Evolutionary conservation across 2,888 invertebrate species (phyloP), one percentile per base, ranked within the genome.

Genomic region (Altica lythri): DNA sequence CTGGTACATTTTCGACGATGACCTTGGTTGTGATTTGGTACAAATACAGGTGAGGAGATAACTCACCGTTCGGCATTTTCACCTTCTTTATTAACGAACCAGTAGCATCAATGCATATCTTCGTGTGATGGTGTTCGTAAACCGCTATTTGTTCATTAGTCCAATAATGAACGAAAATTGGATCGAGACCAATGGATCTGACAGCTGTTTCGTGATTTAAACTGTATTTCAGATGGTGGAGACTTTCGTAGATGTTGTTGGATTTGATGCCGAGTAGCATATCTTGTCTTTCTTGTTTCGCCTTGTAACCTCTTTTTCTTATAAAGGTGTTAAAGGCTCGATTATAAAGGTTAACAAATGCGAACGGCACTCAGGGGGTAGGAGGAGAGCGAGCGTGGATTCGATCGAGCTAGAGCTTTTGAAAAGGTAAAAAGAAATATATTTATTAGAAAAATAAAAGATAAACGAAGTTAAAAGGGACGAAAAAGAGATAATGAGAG

Each of bases 121-220:
- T 13, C 13, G n/a, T 8, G 14, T 37, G 4, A 37, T 37, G 4
- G 4, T 13, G 2, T 37, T 37, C 37, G 9, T 37, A 37, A 4
- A 37, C 37, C 3, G 37, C 37, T 4, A 37, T 37, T 37, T 37
- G 37, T 37, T 37, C 37, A 8, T 37, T 37, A 8, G 37, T 16
- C 37, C 37, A 37, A 13, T 37, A 37, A 37, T 37, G 37, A 10
- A 37, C 12, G 12, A 6, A 37, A 4, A 37, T 4, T 4, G 37
- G 37, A 37, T 37, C 37, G 6, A 37, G 3, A n/a, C 37, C 37
- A 4, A 37, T 37, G 4, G 37, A 37, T 16, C 37, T 37, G 6
- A 37, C 13, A 6, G 37, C 37, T 14, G 12, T 14, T 17, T 37
- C 37, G 3, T 5, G 4, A 2, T 5, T 4, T 2, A 14, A 2